Conservation (phyloP, 2,113 vertebrate species). For the Columbina picui region DNA sequence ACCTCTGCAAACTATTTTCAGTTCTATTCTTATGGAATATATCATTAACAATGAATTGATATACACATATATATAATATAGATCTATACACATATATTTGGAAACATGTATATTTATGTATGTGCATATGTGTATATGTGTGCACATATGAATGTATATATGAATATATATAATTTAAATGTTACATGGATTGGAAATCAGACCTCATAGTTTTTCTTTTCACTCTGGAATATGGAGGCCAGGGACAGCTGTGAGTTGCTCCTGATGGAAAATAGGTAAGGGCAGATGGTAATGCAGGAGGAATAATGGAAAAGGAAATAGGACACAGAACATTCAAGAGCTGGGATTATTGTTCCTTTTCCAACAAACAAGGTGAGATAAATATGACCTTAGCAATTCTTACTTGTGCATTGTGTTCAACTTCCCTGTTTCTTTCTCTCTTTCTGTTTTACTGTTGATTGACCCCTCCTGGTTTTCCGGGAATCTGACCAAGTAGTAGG, state of each 20-base stretch:
- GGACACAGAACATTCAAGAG: background rate
- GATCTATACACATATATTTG: background rate
- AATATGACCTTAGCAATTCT: background rate
- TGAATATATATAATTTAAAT: background rate
- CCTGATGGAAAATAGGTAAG: background rate
- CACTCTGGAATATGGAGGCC: background rate
- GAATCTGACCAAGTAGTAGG: background rate
- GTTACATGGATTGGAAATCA: background rate
- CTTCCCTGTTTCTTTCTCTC: background rate
- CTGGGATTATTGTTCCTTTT: background rate
- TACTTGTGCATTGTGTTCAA: background rate
- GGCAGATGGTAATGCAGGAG: background rate
- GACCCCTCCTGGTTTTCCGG: background rate
- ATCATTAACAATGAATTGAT: background rate
- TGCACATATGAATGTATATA: background rate
- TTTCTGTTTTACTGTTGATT: background rate
- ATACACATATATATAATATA: background rate
- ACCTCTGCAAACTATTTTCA: accelerated
- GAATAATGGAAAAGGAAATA: background rate
- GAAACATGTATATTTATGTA: background rate
- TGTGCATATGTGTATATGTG: background rate
- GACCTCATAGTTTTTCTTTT: background rate
- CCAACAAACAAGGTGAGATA: background rate
- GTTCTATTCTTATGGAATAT: background rate
- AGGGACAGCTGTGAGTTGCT: background rate